phyloP scores from a whole-genome alignment of 1,140 invertebrate species.

The Reticulitermes speratus region DNA sequence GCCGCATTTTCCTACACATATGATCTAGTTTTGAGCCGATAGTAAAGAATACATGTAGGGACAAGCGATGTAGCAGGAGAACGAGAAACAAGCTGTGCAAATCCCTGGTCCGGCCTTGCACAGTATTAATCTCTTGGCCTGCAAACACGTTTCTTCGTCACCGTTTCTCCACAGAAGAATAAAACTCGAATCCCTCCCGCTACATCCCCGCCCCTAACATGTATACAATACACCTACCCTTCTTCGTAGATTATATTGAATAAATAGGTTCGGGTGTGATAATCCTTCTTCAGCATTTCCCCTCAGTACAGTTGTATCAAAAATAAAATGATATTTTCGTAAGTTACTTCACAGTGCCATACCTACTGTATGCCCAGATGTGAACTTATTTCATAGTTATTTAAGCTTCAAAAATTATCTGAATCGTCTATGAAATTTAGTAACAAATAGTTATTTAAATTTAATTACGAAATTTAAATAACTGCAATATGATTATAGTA shows the following conservation, averaged over 20 bases:
- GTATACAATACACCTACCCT: neutral
- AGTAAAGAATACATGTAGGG: neutral
- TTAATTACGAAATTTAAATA: no score
- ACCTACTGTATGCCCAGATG: no score
- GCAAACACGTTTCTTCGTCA: neutral
- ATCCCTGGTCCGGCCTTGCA: neutral
- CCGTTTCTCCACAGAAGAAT: neutral
- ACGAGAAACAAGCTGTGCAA: neutral
- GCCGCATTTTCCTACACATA: neutral
- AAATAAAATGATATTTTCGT: no score
- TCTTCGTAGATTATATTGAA: neutral
- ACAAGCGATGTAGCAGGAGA: neutral
- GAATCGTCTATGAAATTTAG: no score
- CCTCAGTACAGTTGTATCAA: neutral
- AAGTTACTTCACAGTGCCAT: no score
- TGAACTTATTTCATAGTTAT: no score
- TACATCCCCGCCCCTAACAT: neutral
- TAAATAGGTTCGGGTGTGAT: neutral
- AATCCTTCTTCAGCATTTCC: neutral
- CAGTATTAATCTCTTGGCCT: neutral
- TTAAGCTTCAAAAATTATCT: no score
- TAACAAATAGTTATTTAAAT: no score
- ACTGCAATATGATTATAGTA: no score
- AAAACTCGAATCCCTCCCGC: neutral
- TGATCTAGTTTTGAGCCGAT: neutral